Evolutionary conservation across 1,140 invertebrate species (phyloP), one percentile per base, ranked within the genome.

Genomic region (Ceratina calcarata): DNA sequence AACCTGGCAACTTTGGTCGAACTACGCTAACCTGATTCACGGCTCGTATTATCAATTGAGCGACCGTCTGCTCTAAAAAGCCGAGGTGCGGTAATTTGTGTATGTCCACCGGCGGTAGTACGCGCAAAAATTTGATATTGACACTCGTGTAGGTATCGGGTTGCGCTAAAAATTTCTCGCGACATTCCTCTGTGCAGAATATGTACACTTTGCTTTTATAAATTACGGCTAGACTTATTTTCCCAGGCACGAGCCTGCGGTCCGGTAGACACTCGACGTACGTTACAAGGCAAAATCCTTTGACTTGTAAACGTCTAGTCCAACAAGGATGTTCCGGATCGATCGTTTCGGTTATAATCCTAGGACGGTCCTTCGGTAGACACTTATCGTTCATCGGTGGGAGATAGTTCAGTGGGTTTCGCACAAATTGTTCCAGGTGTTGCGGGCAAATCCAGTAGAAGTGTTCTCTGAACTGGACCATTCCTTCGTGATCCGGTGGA

Each of bases 391-490:
- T 89, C 53, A 84, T 74, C 0, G 87, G 78, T 45, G 87, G 83
- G 24, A 94, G 86, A 81, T 93, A 91, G 7, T 65, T 65, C 1
- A 89, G 60, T 2, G 94, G 94, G 80, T 89, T 69, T 45, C 89
- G 84, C 4, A 92, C 22, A 74, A 95, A 94, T 20, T 86, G 67
- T 3, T 91, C 78, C 3, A 92, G 87, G 71, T 95, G 94, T 22
- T 91, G 84, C 1, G 83, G 18, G 83, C 95, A 95, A 61, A 95
- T 86, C 94, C 94, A 95, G 74, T 95, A 95, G 84, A 94, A 94
- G 61, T 89, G 77, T 16, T 91, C 86, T 60, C 90, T 88, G 77
- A 91, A 95, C 76, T 94, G 93, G 3, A 95, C 88, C 53, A 95
- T 75, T 7, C 94, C 94, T 27, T 88, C 83, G n/a, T 93, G 92